Conservation (phyloP, 2,888 invertebrate genomes). For the Plebejus anna region DNA sequence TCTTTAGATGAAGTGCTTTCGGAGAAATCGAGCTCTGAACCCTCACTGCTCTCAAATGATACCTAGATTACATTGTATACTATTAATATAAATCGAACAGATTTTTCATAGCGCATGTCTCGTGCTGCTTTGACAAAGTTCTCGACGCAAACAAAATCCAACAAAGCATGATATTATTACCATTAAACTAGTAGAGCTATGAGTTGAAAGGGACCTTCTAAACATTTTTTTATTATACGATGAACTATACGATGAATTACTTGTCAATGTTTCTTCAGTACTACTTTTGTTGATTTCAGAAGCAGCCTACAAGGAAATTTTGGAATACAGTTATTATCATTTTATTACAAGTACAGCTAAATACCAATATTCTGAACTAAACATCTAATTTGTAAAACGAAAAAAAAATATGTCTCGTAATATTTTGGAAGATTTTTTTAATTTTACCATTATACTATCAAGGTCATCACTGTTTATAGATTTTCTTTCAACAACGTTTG, state of each 20-base stretch:
- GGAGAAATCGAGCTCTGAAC: constrained; percentile 84
- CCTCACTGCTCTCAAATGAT: constrained; percentile 84
- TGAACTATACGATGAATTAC: not conserved
- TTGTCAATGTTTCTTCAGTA: not conserved
- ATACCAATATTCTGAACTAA: not conserved
- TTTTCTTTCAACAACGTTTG: no score
- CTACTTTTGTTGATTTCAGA: constrained; percentile 11
- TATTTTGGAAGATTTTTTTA: no score
- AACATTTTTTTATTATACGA: not conserved
- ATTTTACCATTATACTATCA: no score
- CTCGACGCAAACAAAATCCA: not conserved
- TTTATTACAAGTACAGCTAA: not conserved
- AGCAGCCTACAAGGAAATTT: not conserved
- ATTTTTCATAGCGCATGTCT: not conserved
- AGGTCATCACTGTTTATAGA: no score
- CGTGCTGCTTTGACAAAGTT: not conserved
- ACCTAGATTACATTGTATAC: constrained; percentile 53
- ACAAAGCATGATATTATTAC: not conserved
- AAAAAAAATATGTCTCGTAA: not conserved
- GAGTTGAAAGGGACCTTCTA: constrained; percentile 7
- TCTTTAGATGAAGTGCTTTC: constrained; percentile 76
- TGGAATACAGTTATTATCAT: not conserved
- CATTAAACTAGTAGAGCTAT: constrained; percentile 20
- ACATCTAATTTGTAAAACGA: no score
- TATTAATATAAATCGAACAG: not conserved